Base-by-base conservation (phyloP, 2,113 vertebrate species). In the Morphnarchus princeps region DNA sequence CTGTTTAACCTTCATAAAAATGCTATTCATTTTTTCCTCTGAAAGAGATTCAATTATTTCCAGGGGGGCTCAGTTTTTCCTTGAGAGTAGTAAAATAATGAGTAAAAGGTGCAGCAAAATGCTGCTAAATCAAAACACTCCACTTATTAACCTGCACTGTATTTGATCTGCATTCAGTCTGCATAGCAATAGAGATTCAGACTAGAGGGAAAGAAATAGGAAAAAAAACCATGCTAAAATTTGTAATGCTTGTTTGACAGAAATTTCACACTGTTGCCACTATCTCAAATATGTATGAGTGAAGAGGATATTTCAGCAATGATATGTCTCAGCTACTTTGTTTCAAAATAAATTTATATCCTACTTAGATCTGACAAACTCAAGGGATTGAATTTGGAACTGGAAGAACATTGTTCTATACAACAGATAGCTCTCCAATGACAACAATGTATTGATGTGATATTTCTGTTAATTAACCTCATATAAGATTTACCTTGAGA, bases 391-490 rank as follows among this genome's bases (percentile, higher is more conserved):
- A 54, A 38, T 66, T 77, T 69, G n/a, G 28, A 65, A 31, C 40
- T 61, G 57, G 16, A 85, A 54, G n/a, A 90, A n/a, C 14, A 7
- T 32, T 66, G 42, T 21, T 86, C 22, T 50, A 0, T 63, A 16
- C 17, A 88, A 70, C 13, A 86, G 24, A 21, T 34, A 63, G 16
- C 24, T 90, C 55, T 85, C 21, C 66, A 66, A 16, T 45, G 38
- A 67, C 19, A 90, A 42, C 29, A 38, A 9, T 47, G 21, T 31
- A 61, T 50, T 57, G 18, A 45, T 57, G 36, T 59, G 38, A 10
- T 90, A 70, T 87, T 77, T 93, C 67, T 92, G 21, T 86, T 96
- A 93, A 95, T 87, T 94, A 71, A 94, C 52, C 36, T 93, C 43
- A 36, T 42, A 10, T n/a, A 80, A 80, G 34, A 59, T 54, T 34